Evolutionary conservation across 1,140 invertebrate genomes (phyloP).

Genomic region (Delia radicum): DNA sequence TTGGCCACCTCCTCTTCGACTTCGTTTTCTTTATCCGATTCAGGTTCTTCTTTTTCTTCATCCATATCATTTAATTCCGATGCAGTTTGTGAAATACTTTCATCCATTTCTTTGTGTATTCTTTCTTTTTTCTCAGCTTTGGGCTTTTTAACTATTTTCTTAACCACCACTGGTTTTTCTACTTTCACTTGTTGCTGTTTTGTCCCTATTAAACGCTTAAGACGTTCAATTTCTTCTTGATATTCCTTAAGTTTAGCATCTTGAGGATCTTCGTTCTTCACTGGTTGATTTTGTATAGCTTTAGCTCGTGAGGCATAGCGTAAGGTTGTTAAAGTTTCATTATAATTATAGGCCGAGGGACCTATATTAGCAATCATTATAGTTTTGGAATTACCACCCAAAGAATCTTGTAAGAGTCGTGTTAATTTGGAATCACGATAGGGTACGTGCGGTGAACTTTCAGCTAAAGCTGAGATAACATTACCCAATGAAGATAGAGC

Average conservation of each 20-base stretch:
- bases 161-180: slow-evolving; percentile 41
- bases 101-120: slow-evolving; percentile 26
- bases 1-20: slow-evolving; percentile 58
- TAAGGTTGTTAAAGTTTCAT: slow-evolving; percentile 90
- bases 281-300: slow-evolving; percentile 91
- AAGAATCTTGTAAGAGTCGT: slow-evolving; percentile 86
- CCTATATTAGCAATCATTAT: slow-evolving; percentile 97
- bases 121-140: slow-evolving; percentile 32
- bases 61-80: slow-evolving; percentile 62
- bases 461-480: slow-evolving; percentile 91
- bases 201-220: slow-evolving; percentile 60
- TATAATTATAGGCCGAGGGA: slow-evolving; percentile 93
- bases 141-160: slow-evolving; percentile 30
- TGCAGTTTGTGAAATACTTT: slow-evolving; percentile 24
- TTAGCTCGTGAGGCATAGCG: slow-evolving; percentile 93
- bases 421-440: slow-evolving; percentile 95
- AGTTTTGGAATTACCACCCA: slow-evolving; percentile 94
- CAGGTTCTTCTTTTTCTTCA: slow-evolving; percentile 64
- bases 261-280: slow-evolving; percentile 95
- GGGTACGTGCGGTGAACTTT: slow-evolving; percentile 85
- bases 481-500: slow-evolving; percentile 90
- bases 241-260: slow-evolving; percentile 86
- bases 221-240: slow-evolving; percentile 79
- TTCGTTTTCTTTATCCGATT: slow-evolving; percentile 58
- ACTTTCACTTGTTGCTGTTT: slow-evolving; percentile 38